These are phyloP conservation scores for Harpegnathos saltator DNA, from an alignment of 1,140 invertebrate genomes.

Conservation along the genomic window DNA sequence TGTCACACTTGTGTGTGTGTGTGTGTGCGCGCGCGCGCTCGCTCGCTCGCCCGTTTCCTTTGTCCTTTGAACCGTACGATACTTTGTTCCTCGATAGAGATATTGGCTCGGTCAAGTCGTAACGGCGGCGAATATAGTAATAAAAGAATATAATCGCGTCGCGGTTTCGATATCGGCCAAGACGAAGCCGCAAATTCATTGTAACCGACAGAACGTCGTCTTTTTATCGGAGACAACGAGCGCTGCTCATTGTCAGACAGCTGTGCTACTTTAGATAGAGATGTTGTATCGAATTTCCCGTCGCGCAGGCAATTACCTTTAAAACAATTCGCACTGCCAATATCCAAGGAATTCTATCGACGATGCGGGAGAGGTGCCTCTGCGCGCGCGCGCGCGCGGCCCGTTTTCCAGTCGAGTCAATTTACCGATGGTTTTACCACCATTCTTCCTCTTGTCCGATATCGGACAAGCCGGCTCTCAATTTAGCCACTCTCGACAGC, in stretches of 20 bases:
- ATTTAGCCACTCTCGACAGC: constrained; percentile 52
- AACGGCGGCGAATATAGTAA: not conserved
- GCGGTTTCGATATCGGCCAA: not conserved
- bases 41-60: not conserved
- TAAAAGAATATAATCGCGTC: not conserved
- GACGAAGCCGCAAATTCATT: constrained; percentile 35
- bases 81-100: not conserved
- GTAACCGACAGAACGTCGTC: not conserved
- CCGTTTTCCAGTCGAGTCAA: constrained; percentile 50
- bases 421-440: constrained; percentile 55
- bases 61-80: not conserved
- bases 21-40: too few species aligned
- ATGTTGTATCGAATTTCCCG: constrained; percentile 53
- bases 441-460: constrained; percentile 40
- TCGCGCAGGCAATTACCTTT: constrained; percentile 31
- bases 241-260: not conserved
- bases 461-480: constrained; percentile 49
- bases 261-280: constrained; percentile 32
- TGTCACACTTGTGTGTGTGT: not conserved
- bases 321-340: constrained; percentile 61
- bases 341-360: constrained; percentile 49
- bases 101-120: not conserved
- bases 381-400: too few species aligned
- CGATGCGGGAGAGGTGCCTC: not conserved
- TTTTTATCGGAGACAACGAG: constrained; percentile 42